These are phyloP conservation scores for Ceratotherium simum DNA, from an alignment of 2,113 vertebrate species.

Conservation along the genomic window DNA sequence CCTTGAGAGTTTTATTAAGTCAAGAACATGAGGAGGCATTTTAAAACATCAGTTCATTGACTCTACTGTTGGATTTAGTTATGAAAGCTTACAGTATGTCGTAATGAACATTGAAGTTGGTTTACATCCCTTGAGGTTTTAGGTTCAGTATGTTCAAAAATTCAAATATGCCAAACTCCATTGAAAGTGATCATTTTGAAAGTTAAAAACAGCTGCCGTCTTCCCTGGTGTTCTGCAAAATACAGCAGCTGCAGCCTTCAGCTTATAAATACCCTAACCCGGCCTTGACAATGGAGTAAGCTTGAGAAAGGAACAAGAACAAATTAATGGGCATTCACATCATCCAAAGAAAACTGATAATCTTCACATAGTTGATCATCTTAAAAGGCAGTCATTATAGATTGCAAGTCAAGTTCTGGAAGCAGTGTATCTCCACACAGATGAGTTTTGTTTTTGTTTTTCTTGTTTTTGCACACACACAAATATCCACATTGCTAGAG, in stretches of 20 bases:
- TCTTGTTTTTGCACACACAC: not conserved
- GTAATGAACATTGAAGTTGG: not conserved
- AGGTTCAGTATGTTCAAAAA: slow-evolving; percentile 37
- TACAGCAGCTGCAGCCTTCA: not conserved
- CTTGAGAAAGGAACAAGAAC: not conserved
- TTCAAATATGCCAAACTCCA: slow-evolving; percentile 14
- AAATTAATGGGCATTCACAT: not conserved
- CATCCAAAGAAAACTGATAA: not conserved
- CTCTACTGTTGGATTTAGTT: not conserved
- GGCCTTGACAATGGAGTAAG: not conserved
- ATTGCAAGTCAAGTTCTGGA: not conserved
- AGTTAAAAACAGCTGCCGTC: not conserved
- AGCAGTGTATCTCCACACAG: not conserved
- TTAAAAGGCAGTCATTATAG: not conserved
- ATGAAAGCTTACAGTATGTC: not conserved
- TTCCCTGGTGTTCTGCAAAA: not conserved
- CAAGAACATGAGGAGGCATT: not conserved
- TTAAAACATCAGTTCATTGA: not conserved
- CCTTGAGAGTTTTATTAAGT: slow-evolving; percentile 28
- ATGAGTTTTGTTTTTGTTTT: not conserved
- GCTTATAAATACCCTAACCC: not conserved
- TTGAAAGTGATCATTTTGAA: slow-evolving; percentile 7
- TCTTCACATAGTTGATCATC: not conserved
- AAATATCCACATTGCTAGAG: not conserved
- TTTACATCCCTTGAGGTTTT: not conserved